Conservation (phyloP, 2,888 invertebrate species). For the Sarcophaga subvicina region DNA sequence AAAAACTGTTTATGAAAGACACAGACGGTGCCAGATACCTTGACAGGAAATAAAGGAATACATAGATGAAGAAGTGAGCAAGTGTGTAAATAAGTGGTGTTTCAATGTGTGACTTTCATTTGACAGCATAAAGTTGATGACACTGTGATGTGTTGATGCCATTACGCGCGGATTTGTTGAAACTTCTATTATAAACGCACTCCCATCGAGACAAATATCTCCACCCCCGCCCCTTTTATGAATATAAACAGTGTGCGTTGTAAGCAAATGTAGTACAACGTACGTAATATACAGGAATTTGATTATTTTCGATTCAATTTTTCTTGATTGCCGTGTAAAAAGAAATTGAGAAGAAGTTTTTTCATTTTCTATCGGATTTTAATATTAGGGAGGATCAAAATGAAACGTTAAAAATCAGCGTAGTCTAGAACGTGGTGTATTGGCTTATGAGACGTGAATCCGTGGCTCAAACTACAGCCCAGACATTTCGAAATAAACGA, state of each 20-base stretch:
- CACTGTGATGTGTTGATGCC: conserved; percentile 59
- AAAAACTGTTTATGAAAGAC: background rate
- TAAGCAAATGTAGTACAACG: background rate
- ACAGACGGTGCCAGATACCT: background rate
- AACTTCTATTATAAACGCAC: background rate
- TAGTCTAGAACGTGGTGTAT: no score
- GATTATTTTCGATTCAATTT: conserved; percentile 66
- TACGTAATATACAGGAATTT: conserved; percentile 53
- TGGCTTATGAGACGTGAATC: no score
- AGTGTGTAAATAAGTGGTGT: conserved; percentile 23
- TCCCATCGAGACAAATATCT: background rate
- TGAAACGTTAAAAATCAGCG: no score
- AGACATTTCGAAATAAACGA: no score
- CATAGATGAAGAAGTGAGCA: background rate
- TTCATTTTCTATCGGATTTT: background rate
- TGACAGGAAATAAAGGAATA: background rate
- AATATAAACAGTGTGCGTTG: background rate
- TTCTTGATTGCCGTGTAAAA: conserved; percentile 52
- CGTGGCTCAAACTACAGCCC: no score
- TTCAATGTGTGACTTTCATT: conserved; percentile 70
- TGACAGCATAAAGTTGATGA: conserved; percentile 67
- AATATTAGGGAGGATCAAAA: no score
- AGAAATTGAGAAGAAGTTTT: conserved; percentile 43
- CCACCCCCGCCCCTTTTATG: background rate
- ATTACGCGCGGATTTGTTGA: conserved; percentile 39